A percentile compares a stretch with the other conserved stretches of the same genome.
Evolutionary conservation across 2,888 invertebrate species (phyloP).

Genomic region (Pyrgus malvae): DNA sequence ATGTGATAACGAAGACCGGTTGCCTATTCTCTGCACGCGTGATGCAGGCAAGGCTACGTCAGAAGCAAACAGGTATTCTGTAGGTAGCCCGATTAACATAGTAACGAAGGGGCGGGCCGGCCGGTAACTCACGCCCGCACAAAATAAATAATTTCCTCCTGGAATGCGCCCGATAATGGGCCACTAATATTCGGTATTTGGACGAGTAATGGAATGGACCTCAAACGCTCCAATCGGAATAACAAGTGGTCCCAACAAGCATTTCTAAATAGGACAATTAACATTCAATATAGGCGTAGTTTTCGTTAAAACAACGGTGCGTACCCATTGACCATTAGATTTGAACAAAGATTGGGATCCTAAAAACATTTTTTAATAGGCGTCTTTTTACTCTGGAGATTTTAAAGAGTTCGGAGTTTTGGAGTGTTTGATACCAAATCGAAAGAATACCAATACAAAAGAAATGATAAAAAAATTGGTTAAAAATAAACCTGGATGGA

Average conservation of each 20-base stretch:
- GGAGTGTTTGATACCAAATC: no score
- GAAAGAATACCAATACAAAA: no score
- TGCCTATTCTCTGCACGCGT: no score
- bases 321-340: no score
- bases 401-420: no score
- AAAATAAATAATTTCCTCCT: constrained; percentile 72
- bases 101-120: constrained; percentile 76
- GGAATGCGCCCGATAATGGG: constrained; percentile 65
- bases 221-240: constrained; percentile 6
- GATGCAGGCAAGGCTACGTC: constrained; percentile 28
- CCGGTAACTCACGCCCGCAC: constrained; percentile 75
- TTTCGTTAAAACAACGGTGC: no score
- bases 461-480: no score
- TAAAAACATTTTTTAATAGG: no score
- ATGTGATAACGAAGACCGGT: no score
- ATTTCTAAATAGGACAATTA: constrained; percentile 7
- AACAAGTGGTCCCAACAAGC: background rate
- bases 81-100: constrained; percentile 72
- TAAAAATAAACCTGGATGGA: no score
- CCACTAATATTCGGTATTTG: constrained; percentile 34
- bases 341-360: no score
- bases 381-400: no score
- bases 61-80: constrained; percentile 40
- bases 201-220: constrained; percentile 5
- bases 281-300: background rate